Conservation (phyloP, 2,888 invertebrate genomes). For the Schrankia costaestrigalis region DNA sequence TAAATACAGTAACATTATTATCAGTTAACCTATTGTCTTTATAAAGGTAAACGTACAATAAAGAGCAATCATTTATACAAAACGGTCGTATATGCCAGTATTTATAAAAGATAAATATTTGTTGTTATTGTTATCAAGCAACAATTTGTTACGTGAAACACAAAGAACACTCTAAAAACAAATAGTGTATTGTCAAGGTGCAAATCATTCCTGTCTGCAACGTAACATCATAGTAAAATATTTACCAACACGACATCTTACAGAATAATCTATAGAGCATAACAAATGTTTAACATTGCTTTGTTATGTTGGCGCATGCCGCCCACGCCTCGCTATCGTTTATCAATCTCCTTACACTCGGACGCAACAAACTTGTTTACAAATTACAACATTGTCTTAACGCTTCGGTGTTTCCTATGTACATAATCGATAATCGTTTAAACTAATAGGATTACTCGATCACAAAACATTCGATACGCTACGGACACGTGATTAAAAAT, state of each 20-base stretch:
- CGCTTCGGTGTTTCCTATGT: slow-evolving; percentile 25
- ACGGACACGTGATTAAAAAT: slow-evolving; percentile 52
- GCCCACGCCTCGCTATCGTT: slow-evolving; percentile 50
- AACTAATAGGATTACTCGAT: slow-evolving; percentile 43
- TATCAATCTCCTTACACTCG: slow-evolving; percentile 53
- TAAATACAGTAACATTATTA: too few species aligned
- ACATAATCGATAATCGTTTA: slow-evolving; percentile 34
- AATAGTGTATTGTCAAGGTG: slow-evolving; percentile 40
- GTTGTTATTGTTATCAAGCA: too few species aligned
- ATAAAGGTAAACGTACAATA: too few species aligned
- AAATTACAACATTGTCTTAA: slow-evolving; percentile 39
- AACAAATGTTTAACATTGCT: slow-evolving; percentile 61
- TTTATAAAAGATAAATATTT: too few species aligned
- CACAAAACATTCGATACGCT: slow-evolving; percentile 42
- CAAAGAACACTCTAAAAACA: slow-evolving; percentile 34
- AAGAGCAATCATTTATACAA: too few species aligned
- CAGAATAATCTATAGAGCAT: slow-evolving; percentile 56
- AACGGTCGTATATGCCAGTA: too few species aligned
- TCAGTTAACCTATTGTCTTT: too few species aligned
- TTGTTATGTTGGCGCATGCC: slow-evolving; percentile 49
- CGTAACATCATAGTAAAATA: slow-evolving; percentile 42
- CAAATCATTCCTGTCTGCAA: slow-evolving; percentile 52
- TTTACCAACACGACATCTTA: slow-evolving; percentile 50
- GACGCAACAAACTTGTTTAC: slow-evolving; percentile 35
- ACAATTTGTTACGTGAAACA: not conserved